Evolutionary conservation across 2,113 vertebrate genomes (phyloP).

Genomic region (Callocephalon fimbriatum): DNA sequence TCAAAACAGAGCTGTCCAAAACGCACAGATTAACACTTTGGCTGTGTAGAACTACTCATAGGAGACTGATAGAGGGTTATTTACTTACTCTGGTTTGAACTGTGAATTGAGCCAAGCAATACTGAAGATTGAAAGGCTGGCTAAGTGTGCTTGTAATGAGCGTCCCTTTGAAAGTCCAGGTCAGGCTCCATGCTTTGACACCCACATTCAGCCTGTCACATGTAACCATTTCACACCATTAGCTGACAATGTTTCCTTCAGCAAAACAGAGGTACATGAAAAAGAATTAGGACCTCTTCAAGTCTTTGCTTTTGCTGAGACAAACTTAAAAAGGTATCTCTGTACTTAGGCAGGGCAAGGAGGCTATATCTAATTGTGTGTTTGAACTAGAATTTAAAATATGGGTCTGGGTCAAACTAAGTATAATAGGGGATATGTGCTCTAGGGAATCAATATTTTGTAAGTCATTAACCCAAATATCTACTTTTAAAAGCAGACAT

Average conservation of each 20-base stretch:
- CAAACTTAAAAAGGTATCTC: rapidly evolving
- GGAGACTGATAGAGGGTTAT: not conserved
- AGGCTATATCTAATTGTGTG: not conserved
- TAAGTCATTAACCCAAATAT: not conserved
- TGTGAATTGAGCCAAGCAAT: not conserved
- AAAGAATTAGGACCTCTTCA: not conserved
- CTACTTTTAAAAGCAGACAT: not conserved
- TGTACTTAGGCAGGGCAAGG: not conserved
- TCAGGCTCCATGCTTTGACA: constrained; percentile 43
- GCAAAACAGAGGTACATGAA: not conserved
- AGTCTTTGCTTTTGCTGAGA: not conserved
- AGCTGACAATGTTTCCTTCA: not conserved
- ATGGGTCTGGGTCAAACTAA: not conserved
- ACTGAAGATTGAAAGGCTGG: not conserved
- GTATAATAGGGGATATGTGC: not conserved
- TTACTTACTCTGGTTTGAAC: constrained; percentile 58
- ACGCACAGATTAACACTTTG: constrained; percentile 34
- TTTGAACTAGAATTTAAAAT: not conserved
- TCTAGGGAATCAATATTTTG: not conserved
- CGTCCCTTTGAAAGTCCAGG: constrained; percentile 30
- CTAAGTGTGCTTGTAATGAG: not conserved
- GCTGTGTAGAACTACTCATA: not conserved
- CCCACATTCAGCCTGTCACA: constrained; percentile 2
- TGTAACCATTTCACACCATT: not conserved
- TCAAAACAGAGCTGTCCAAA: constrained; percentile 63